These are phyloP conservation scores for Neotoma lepida DNA, from an alignment of 2,113 vertebrate genomes.

Conservation along the genomic window DNA sequence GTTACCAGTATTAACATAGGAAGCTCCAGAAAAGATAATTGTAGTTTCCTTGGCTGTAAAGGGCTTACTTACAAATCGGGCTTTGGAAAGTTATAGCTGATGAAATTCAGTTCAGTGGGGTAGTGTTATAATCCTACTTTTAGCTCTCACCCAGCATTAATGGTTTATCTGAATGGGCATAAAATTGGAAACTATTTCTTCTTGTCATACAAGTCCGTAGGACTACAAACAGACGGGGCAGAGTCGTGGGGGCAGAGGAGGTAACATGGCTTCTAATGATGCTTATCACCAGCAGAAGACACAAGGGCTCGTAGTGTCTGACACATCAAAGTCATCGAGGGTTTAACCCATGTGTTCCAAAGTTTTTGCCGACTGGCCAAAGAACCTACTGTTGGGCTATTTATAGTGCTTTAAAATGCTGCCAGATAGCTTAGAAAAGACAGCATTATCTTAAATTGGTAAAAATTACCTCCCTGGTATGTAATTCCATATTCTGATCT, in stretches of 20 bases:
- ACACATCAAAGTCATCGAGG: slow-evolving; percentile 70
- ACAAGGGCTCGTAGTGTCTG: neutral
- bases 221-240: slow-evolving; percentile 79
- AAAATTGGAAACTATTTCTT: slow-evolving; percentile 91
- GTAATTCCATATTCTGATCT: slow-evolving; percentile 70
- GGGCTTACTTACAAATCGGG: slow-evolving; percentile 91
- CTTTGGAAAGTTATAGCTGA: slow-evolving; percentile 91
- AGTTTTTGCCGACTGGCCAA: slow-evolving; percentile 56
- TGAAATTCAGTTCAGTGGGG: slow-evolving; percentile 88
- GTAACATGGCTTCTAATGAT: slow-evolving; percentile 76
- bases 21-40: slow-evolving; percentile 89
- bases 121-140: slow-evolving; percentile 90
- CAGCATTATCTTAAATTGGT: slow-evolving; percentile 65
- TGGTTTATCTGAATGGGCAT: slow-evolving; percentile 90
- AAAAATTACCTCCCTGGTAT: slow-evolving; percentile 71
- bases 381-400: slow-evolving; percentile 56
- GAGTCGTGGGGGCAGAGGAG: slow-evolving; percentile 71
- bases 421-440: slow-evolving; percentile 51
- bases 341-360: slow-evolving; percentile 68
- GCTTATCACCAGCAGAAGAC: slow-evolving; percentile 74
- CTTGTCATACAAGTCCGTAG: slow-evolving; percentile 87
- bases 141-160: slow-evolving; percentile 89
- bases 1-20: slow-evolving; percentile 92
- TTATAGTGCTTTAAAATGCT: slow-evolving; percentile 65
- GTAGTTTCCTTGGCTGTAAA: slow-evolving; percentile 89